Evolutionary conservation across 2,113 vertebrate genomes (phyloP).

Genomic region (Ursus arctos): DNA sequence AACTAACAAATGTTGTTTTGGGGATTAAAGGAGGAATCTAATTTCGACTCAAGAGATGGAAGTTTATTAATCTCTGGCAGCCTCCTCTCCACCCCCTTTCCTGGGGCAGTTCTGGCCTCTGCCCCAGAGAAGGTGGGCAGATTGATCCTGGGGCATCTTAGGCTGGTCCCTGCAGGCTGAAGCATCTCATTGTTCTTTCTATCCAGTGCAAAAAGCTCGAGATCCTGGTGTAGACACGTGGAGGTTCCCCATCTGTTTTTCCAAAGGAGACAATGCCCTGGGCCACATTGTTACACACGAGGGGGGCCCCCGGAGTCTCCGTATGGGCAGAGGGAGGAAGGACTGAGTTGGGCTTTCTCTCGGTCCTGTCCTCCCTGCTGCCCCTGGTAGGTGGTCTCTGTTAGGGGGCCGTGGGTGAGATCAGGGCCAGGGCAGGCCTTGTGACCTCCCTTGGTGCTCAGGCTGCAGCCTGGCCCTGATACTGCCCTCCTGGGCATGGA

Average conservation of each 20-base stretch:
- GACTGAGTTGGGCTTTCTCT: not conserved
- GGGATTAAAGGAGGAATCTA: not conserved
- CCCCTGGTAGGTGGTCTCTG: not conserved
- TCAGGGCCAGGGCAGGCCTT: not conserved
- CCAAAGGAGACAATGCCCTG: constrained; percentile 77
- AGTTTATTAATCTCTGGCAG: not conserved
- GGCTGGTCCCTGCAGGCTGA: not conserved
- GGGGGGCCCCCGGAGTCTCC: constrained; percentile 74
- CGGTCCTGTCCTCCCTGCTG: not conserved
- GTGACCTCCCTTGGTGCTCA: not conserved
- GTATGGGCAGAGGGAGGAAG: not conserved
- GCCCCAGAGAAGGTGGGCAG: not conserved
- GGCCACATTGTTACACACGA: constrained; percentile 52
- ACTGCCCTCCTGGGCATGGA: not conserved
- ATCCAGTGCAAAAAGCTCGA: constrained; percentile 62
- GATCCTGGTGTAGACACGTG: constrained; percentile 72
- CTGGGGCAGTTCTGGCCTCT: not conserved
- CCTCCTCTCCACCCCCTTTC: no score
- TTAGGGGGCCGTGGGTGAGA: not conserved
- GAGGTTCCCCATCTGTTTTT: accelerated
- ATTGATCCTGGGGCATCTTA: not conserved
- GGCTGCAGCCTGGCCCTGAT: not conserved
- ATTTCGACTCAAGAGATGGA: not conserved
- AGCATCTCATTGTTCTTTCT: constrained; percentile 56
- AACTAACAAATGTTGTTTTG: not conserved